A percentile compares a stretch with the other conserved stretches of the same genome.
These are phyloP conservation scores for Cryptocephalus primarius DNA, from an alignment of 2,888 invertebrate species.

Conservation along the genomic window DNA sequence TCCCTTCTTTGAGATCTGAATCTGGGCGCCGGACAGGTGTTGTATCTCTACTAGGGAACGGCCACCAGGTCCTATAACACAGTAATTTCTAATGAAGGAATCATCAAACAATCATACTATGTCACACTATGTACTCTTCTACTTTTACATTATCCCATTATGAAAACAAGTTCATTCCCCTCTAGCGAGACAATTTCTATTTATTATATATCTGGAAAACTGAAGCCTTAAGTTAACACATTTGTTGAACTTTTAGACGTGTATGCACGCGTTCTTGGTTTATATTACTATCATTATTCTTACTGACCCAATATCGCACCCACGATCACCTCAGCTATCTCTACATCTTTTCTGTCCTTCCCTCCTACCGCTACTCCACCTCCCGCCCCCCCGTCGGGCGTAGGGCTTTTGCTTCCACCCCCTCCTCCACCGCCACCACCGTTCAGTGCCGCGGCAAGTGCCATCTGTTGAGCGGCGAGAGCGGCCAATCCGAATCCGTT, in stretches of 20 bases:
- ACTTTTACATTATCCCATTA: too few relatives aligned
- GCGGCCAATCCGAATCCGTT: slow-evolving; percentile 81
- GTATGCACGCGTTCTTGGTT: too few relatives aligned
- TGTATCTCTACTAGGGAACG: slow-evolving; percentile 95
- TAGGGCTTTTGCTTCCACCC: slow-evolving; percentile 65
- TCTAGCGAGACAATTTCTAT: too few relatives aligned
- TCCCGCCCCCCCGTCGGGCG: slow-evolving; percentile 59
- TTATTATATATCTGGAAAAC: too few relatives aligned
- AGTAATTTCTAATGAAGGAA: background rate
- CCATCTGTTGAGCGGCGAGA: slow-evolving; percentile 48
- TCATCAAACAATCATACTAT: background rate
- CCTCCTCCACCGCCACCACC: background rate
- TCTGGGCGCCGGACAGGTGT: slow-evolving; percentile 92
- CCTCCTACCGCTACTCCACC: slow-evolving; percentile 56
- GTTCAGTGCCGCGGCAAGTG: slow-evolving; percentile 23
- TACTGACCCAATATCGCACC: slow-evolving; percentile 84
- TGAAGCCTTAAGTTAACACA: too few relatives aligned
- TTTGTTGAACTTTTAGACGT: too few relatives aligned
- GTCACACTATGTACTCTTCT: background rate
- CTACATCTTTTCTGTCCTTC: slow-evolving; percentile 83
- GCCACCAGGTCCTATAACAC: slow-evolving; percentile 69
- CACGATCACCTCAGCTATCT: slow-evolving; percentile 92
- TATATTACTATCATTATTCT: background rate
- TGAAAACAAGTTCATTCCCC: too few relatives aligned
- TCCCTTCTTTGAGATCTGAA: slow-evolving; percentile 98